Evolutionary conservation across 2,888 invertebrate genomes (phyloP).

Genomic region (Trachelus stipa): DNA sequence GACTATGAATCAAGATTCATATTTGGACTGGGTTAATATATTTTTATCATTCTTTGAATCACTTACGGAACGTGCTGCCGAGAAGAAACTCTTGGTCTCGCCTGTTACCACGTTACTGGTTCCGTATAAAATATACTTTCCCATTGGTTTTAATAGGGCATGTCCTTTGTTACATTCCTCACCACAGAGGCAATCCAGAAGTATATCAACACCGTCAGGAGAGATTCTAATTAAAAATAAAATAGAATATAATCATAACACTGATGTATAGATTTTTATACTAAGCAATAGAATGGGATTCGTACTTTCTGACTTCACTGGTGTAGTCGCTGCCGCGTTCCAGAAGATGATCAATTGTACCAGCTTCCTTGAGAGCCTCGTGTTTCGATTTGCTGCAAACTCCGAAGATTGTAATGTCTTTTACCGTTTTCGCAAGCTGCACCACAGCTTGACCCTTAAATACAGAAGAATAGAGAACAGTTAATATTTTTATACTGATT

Average conservation of each 20-base stretch:
- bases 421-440: slow-evolving; percentile 83
- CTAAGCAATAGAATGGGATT: background rate
- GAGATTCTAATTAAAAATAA: slow-evolving; percentile 69
- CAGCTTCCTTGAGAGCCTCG: slow-evolving; percentile 80
- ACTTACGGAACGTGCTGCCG: slow-evolving; percentile 89
- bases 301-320: slow-evolving; percentile 87
- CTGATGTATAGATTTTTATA: slow-evolving; percentile 5
- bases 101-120: slow-evolving; percentile 90
- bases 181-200: slow-evolving; percentile 88
- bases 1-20: slow-evolving; percentile 58
- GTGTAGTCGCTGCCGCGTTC: slow-evolving; percentile 86
- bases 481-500: background rate
- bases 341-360: slow-evolving; percentile 80
- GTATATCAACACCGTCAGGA: slow-evolving; percentile 86
- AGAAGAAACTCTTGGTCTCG: slow-evolving; percentile 92
- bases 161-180: slow-evolving; percentile 91
- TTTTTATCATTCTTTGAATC: slow-evolving; percentile 21
- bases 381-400: slow-evolving; percentile 88
- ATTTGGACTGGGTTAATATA: slow-evolving; percentile 75
- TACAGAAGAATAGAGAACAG: slow-evolving; percentile 12
- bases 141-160: slow-evolving; percentile 86
- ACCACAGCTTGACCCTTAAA: slow-evolving; percentile 86
- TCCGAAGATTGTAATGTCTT: slow-evolving; percentile 85
- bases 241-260: slow-evolving; percentile 5
- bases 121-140: slow-evolving; percentile 88